Conservation (phyloP, 2,113 vertebrate genomes). For the Anhinga rufa region DNA sequence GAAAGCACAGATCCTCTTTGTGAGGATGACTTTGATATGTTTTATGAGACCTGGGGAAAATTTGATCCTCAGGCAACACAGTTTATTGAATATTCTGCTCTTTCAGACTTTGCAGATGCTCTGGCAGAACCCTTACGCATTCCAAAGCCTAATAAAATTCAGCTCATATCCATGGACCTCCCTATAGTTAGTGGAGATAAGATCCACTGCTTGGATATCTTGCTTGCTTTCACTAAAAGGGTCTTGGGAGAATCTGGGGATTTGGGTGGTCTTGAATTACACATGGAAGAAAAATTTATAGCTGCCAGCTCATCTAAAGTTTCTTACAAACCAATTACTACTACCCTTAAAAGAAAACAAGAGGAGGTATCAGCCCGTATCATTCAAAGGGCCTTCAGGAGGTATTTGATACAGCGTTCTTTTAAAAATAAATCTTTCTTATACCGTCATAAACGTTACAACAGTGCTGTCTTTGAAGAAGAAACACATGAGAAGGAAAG, state of each 20-base stretch:
- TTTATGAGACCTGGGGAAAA: constrained; percentile 96
- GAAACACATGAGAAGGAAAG: constrained; percentile 67
- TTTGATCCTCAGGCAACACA: constrained; percentile 92
- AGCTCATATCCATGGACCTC: constrained; percentile 91
- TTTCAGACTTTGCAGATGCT: constrained; percentile 87
- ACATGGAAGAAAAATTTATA: constrained; percentile 93
- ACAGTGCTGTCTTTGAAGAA: constrained; percentile 57
- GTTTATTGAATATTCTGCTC: constrained; percentile 87
- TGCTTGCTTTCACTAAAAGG: constrained; percentile 93
- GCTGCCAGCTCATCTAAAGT: constrained; percentile 78
- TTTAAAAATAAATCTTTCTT: constrained; percentile 72
- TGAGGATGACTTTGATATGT: constrained; percentile 98
- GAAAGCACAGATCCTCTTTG: constrained; percentile 91
- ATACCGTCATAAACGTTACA: constrained; percentile 58
- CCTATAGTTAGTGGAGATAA: constrained; percentile 94
- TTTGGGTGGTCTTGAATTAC: constrained; percentile 83
- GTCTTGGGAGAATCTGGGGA: constrained; percentile 87
- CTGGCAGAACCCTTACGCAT: constrained; percentile 88
- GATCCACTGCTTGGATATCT: constrained; percentile 94
- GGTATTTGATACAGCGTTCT: constrained; percentile 69
- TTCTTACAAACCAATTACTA: constrained; percentile 88
- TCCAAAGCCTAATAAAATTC: constrained; percentile 87
- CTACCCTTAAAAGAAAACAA: constrained; percentile 85
- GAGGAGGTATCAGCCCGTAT: constrained; percentile 83
- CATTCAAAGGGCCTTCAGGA: constrained; percentile 89